Conservation (phyloP, 53 echinoderm and acorn worm genomes). For the Echinarachnius parma region DNA sequence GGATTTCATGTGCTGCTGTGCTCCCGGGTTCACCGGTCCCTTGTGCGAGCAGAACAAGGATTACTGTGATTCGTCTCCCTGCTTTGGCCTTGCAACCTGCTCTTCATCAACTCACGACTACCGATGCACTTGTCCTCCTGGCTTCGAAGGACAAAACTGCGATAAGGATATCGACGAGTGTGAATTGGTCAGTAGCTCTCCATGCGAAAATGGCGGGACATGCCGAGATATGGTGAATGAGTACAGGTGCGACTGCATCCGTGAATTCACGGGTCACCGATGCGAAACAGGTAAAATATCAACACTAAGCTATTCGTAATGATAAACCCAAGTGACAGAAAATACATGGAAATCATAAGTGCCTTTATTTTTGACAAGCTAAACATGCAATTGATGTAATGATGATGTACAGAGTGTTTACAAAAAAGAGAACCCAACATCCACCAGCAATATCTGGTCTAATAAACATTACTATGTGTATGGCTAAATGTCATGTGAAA, state of each 20-base stretch:
- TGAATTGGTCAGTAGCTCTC: not conserved
- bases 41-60: conserved; percentile 57
- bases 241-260: conserved; percentile 42
- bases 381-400: too few species aligned
- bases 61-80: conserved; percentile 49
- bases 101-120: conserved; percentile 21
- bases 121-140: conserved; percentile 39
- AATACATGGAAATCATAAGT: not conserved
- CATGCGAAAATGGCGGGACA: conserved; percentile 56
- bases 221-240: conserved; percentile 49
- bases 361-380: too few species aligned
- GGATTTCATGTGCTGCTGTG: conserved; percentile 68
- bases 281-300: conserved; percentile 61
- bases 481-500: too few species aligned
- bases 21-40: conserved; percentile 60
- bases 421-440: too few species aligned
- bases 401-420: too few species aligned
- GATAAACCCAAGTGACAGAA: not conserved
- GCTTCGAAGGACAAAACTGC: conserved; percentile 50
- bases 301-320: too few species aligned
- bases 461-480: too few species aligned
- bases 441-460: too few species aligned
- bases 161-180: conserved; percentile 61
- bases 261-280: conserved; percentile 47
- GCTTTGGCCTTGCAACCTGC: conserved; percentile 56